Evolutionary conservation across 2,113 vertebrate genomes (phyloP).

Genomic region (Gracilinanus agilis): DNA sequence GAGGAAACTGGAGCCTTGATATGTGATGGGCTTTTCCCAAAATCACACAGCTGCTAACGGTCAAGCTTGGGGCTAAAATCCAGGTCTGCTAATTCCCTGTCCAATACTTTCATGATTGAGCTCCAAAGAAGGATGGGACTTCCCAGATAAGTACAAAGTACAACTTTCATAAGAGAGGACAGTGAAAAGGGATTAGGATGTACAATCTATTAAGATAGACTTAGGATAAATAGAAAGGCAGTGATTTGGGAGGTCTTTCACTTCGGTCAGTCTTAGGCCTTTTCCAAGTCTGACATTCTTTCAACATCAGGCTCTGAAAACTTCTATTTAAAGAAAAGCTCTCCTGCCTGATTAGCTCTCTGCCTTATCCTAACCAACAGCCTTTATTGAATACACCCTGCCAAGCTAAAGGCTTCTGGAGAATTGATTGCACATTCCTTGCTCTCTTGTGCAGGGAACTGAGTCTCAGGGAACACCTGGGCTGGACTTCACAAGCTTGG

Average conservation of each 20-base stretch:
- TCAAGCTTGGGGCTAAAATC: neutral
- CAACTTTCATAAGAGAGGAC: neutral
- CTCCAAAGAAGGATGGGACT: neutral
- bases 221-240: neutral
- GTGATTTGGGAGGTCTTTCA: conserved; percentile 8
- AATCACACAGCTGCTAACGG: neutral
- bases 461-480: conserved; percentile 15
- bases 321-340: conserved; percentile 40
- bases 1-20: neutral
- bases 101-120: neutral
- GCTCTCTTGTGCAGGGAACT: neutral
- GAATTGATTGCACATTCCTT: conserved; percentile 3
- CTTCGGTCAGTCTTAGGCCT: conserved; percentile 21
- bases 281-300: neutral
- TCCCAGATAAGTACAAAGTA: neutral
- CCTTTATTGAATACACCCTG: conserved; percentile 54
- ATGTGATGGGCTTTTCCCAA: neutral
- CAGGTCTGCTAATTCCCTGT: accelerated
- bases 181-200: neutral
- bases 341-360: conserved; percentile 36
- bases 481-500: neutral
- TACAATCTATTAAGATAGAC: conserved; percentile 5
- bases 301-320: conserved; percentile 37
- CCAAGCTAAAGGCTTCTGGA: conserved; percentile 34
- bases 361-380: conserved; percentile 44